These are phyloP conservation scores for Hypotaenidia okinawae DNA, from an alignment of 2,797 vertebrate species.

Conservation along the genomic window DNA sequence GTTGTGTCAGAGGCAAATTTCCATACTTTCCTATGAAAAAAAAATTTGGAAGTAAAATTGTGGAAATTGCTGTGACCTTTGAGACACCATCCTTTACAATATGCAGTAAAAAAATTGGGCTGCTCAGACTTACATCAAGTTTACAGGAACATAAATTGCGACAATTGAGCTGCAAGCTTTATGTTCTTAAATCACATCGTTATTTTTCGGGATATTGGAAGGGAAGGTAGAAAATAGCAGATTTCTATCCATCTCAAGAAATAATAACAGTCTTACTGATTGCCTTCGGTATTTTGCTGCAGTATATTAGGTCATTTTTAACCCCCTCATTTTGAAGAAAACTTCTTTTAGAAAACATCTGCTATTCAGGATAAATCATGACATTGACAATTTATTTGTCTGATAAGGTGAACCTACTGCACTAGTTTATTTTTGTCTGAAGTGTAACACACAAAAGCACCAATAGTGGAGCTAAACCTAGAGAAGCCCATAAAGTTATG, in stretches of 20 bases:
- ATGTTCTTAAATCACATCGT: constrained; percentile 64
- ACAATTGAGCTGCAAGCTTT: constrained; percentile 58
- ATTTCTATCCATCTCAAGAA: constrained; percentile 58
- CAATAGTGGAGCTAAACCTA: neutral
- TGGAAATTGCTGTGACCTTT: constrained; percentile 23
- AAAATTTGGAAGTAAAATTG: constrained; percentile 37
- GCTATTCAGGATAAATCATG: constrained; percentile 10
- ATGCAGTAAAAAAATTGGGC: constrained; percentile 8
- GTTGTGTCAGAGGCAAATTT: constrained; percentile 22
- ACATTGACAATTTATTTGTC: constrained; percentile 32
- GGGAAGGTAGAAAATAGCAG: constrained; percentile 54
- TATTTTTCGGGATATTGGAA: constrained; percentile 60
- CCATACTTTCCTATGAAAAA: neutral
- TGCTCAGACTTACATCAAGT: constrained; percentile 14
- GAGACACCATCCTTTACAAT: constrained; percentile 31
- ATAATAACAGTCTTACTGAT: constrained; percentile 40
- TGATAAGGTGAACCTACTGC: neutral
- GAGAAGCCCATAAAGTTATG: neutral
- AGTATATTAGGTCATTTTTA: constrained; percentile 39
- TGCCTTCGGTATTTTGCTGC: constrained; percentile 29
- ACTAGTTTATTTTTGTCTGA: neutral
- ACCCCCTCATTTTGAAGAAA: constrained; percentile 18
- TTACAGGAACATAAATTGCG: constrained; percentile 61
- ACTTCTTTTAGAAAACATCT: constrained; percentile 24
- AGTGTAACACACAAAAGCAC: neutral